Evolutionary conservation across 2,888 invertebrate species (phyloP).

Genomic region (Neoscelio sp.): DNA sequence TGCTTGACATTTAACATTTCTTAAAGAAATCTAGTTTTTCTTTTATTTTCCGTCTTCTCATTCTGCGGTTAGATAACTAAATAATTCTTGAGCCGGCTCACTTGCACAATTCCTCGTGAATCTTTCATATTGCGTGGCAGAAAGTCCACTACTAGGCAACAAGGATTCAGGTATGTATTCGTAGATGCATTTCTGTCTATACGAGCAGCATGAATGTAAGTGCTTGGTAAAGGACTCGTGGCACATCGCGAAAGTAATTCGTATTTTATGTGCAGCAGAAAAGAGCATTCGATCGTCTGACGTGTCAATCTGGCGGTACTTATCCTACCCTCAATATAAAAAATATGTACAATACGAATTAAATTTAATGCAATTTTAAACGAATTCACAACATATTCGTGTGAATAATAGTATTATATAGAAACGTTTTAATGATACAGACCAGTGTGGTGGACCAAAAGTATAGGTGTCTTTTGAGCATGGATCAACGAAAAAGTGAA

Average conservation of each 20-base stretch:
- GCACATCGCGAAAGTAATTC: conserved; percentile 54
- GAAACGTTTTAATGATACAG: too few species aligned
- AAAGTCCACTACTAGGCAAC: conserved; percentile 22
- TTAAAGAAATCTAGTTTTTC: conserved; percentile 17
- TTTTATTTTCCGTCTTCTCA: conserved; percentile 28
- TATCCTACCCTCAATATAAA: conserved; percentile 6
- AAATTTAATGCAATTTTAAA: too few species aligned
- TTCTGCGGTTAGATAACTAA: conserved; percentile 36
- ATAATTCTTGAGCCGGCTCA: conserved; percentile 47
- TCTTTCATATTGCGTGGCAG: conserved; percentile 53
- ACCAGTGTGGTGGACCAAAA: too few species aligned
- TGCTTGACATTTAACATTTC: too few species aligned
- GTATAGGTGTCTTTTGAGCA: too few species aligned
- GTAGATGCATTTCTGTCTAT: conserved; percentile 51
- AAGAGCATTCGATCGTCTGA: conserved; percentile 65
- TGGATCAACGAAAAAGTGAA: too few species aligned
- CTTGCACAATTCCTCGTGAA: conserved; percentile 52
- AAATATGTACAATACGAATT: too few species aligned
- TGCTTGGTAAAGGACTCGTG: conserved; percentile 39
- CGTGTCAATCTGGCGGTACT: conserved; percentile 33
- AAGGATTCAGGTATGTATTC: conserved; percentile 34
- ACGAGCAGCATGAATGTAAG: conserved; percentile 43
- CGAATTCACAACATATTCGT: too few species aligned
- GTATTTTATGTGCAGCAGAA: conserved; percentile 67
- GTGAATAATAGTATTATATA: too few species aligned